These are phyloP conservation scores for Salvator merianae DNA, from an alignment of 2,113 vertebrate species.

Conservation along the genomic window DNA sequence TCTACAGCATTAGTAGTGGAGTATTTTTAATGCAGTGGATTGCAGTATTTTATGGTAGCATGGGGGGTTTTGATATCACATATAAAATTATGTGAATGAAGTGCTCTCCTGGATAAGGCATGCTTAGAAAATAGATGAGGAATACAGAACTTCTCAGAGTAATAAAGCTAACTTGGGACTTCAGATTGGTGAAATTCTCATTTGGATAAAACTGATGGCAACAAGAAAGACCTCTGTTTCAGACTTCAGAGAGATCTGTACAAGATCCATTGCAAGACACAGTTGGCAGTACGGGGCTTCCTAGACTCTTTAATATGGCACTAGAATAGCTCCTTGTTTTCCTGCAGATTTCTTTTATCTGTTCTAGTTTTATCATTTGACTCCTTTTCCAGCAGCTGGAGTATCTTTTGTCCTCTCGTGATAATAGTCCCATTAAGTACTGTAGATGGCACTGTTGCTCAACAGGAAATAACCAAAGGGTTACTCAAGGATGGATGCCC, in stretches of 20 bases:
- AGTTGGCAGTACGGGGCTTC: background rate
- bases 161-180: background rate
- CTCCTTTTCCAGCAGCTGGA: background rate
- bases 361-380: background rate
- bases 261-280: background rate
- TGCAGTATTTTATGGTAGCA: background rate
- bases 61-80: background rate
- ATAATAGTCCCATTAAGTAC: accelerated
- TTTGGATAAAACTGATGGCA: background rate
- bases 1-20: background rate
- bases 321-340: background rate
- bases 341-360: background rate
- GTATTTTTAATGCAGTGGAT: background rate
- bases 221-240: background rate
- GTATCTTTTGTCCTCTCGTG: background rate
- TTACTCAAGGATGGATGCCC: conserved; percentile 68
- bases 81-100: accelerated
- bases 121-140: background rate
- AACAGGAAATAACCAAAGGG: conserved; percentile 72
- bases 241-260: background rate
- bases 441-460: conserved; percentile 27
- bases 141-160: background rate
- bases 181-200: background rate
- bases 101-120: accelerated
- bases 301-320: background rate